These are phyloP conservation scores for Tetheella fluctuosa DNA, from an alignment of 2,888 invertebrate genomes.

Conservation along the genomic window DNA sequence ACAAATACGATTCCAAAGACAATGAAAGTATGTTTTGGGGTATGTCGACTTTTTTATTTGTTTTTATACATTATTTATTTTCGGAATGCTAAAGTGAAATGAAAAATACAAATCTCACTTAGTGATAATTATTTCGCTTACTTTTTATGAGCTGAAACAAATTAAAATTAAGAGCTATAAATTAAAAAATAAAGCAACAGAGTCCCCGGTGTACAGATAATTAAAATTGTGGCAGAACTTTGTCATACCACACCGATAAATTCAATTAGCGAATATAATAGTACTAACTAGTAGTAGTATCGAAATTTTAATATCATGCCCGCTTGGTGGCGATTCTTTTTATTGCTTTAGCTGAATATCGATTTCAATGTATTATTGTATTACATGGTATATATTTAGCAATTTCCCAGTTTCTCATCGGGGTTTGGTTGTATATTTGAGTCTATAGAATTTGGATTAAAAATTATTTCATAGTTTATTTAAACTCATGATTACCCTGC, in stretches of 20 bases:
- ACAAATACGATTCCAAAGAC: slow-evolving; percentile 45
- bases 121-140: neutral
- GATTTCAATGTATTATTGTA: neutral
- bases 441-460: too few relatives aligned
- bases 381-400: neutral
- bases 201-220: neutral
- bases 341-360: neutral
- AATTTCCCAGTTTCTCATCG: too few relatives aligned
- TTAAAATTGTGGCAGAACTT: slow-evolving; percentile 1
- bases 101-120: neutral
- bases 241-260: neutral
- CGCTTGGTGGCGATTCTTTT: neutral
- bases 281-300: neutral
- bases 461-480: too few relatives aligned
- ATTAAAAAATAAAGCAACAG: neutral
- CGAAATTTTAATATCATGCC: slow-evolving; percentile 4
- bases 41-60: slow-evolving; percentile 22
- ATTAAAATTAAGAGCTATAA: neutral
- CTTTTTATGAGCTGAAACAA: neutral
- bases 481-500: too few relatives aligned
- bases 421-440: too few relatives aligned
- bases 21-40: slow-evolving; percentile 68
- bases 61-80: neutral
- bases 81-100: neutral
- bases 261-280: slow-evolving; percentile 3